phyloP scores from a whole-genome alignment of 1,140 invertebrate genomes.

The Holotrichia oblita region DNA sequence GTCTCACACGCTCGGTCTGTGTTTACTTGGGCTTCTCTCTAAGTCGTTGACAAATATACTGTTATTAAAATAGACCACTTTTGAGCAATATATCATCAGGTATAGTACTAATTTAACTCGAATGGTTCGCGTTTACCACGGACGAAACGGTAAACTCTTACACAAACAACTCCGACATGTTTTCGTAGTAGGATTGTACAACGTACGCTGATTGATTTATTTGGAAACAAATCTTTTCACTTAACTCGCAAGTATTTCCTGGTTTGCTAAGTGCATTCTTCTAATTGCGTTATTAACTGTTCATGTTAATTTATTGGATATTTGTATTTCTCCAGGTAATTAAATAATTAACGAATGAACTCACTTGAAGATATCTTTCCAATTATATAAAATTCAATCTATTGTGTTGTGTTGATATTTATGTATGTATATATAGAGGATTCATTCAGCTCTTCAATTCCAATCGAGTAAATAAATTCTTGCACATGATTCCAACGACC shows the following conservation, averaged over 20 bases:
- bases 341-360: too few relatives aligned
- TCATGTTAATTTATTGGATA: too few relatives aligned
- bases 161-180: conserved; percentile 25
- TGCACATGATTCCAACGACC: conserved; percentile 1
- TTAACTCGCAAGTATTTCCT: background rate
- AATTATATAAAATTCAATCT: too few relatives aligned
- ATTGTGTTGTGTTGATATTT: background rate
- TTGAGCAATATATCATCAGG: conserved; percentile 35
- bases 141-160: conserved; percentile 1
- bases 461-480: background rate
- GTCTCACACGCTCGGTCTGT: background rate
- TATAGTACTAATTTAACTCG: conserved; percentile 22
- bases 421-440: too few relatives aligned
- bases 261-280: conserved; percentile 3
- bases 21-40: conserved; percentile 25
- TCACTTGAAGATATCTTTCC: too few relatives aligned
- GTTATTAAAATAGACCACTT: conserved; percentile 34
- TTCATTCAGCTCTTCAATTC: background rate
- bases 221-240: background rate
- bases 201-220: conserved; percentile 27
- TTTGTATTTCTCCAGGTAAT: too few relatives aligned
- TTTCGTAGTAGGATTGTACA: conserved; percentile 20
- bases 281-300: background rate
- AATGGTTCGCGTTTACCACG: background rate
- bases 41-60: conserved; percentile 32